phyloP scores from a whole-genome alignment of 1,140 invertebrate species.

The Hycleus phaleratus region DNA sequence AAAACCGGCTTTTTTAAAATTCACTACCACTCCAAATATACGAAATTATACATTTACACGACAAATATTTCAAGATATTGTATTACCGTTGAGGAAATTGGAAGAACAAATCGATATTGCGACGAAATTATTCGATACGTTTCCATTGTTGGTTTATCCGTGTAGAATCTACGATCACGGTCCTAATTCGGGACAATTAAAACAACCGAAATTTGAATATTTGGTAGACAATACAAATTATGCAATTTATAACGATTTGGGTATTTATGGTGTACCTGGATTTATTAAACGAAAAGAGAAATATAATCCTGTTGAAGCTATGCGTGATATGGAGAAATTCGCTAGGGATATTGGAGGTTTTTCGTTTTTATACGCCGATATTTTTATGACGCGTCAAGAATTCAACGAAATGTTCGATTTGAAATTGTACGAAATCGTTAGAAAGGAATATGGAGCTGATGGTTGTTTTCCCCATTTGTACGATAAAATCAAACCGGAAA shows the following conservation, averaged over 20 bases:
- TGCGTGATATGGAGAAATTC: slow-evolving; percentile 51
- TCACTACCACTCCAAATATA: slow-evolving; percentile 48
- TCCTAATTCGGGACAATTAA: slow-evolving; percentile 41
- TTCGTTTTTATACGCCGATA: slow-evolving; percentile 57
- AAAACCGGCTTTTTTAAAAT: slow-evolving; percentile 47
- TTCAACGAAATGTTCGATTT: slow-evolving; percentile 50
- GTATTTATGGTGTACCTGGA: slow-evolving; percentile 52
- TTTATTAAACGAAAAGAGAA: slow-evolving; percentile 43
- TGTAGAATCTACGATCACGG: slow-evolving; percentile 49
- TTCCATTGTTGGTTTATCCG: slow-evolving; percentile 50
- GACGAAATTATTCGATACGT: slow-evolving; percentile 46
- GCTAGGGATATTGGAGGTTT: slow-evolving; percentile 49
- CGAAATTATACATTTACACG: slow-evolving; percentile 50
- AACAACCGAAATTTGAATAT: slow-evolving; percentile 41
- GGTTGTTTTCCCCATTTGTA: slow-evolving; percentile 46
- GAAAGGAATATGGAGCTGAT: slow-evolving; percentile 45
- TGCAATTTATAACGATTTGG: slow-evolving; percentile 50
- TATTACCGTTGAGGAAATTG: slow-evolving; percentile 46
- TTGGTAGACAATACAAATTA: slow-evolving; percentile 46
- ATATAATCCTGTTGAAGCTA: slow-evolving; percentile 47
- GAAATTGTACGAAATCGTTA: slow-evolving; percentile 43
- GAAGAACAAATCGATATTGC: slow-evolving; percentile 47
- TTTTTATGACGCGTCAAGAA: slow-evolving; percentile 53
- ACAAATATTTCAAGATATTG: slow-evolving; percentile 52
- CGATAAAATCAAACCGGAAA: slow-evolving; percentile 59